phyloP scores from a whole-genome alignment of 2,888 invertebrate genomes.

The Spilosoma lubricipeda region DNA sequence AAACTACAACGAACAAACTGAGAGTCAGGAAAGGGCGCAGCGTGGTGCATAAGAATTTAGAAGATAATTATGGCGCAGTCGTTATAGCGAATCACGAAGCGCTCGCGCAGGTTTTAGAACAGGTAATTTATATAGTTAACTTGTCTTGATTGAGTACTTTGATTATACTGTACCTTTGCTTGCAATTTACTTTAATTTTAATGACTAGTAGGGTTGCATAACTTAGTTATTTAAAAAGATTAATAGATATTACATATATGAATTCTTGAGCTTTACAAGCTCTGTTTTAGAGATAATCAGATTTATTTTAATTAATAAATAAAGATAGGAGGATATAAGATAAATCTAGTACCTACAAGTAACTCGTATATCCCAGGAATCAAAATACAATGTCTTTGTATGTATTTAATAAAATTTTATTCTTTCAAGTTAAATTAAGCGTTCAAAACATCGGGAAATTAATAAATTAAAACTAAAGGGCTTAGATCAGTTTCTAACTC shows the following conservation, averaged over 20 bases:
- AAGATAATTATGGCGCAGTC: constrained; percentile 96
- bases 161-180: constrained; percentile 27
- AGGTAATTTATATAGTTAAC: constrained; percentile 85
- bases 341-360: too few relatives aligned
- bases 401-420: too few relatives aligned
- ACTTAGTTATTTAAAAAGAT: constrained; percentile 12
- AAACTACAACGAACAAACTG: constrained; percentile 87
- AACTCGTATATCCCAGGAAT: too few relatives aligned
- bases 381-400: too few relatives aligned
- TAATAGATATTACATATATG: background rate
- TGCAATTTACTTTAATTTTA: constrained; percentile 25
- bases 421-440: background rate
- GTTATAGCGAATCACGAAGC: constrained; percentile 96
- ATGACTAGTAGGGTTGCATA: constrained; percentile 15
- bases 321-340: too few relatives aligned
- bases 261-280: background rate
- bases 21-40: constrained; percentile 93
- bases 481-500: background rate
- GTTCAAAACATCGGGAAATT: background rate
- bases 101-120: constrained; percentile 94
- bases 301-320: too few relatives aligned
- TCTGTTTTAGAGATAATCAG: too few relatives aligned
- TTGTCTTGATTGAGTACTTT: constrained; percentile 37
- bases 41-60: constrained; percentile 93
- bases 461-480: background rate